These are phyloP conservation scores for Etia nguti DNA, from an alignment of 2,113 vertebrate genomes.

Conservation along the genomic window DNA sequence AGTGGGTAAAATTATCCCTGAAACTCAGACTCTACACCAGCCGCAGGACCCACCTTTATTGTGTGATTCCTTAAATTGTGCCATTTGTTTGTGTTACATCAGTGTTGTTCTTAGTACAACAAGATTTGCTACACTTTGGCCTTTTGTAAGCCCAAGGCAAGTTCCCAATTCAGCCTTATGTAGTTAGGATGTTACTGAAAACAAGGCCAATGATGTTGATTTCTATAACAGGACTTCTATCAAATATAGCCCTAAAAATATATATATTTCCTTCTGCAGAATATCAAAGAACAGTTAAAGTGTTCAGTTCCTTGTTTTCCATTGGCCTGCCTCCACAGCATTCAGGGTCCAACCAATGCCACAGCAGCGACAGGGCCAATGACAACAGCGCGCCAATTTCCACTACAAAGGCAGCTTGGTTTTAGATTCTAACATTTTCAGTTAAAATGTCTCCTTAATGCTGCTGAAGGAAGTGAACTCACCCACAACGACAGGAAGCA, in stretches of 20 bases:
- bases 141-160: neutral
- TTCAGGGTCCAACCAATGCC: neutral
- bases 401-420: neutral
- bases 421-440: neutral
- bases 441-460: neutral
- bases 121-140: neutral
- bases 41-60: neutral
- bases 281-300: neutral
- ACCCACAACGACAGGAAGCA: conserved; percentile 92
- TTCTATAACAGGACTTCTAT: neutral
- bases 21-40: neutral
- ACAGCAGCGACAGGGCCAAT: neutral
- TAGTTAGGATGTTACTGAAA: neutral
- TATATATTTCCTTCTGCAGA: neutral
- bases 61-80: neutral
- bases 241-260: neutral
- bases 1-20: neutral
- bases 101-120: neutral
- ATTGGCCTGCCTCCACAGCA: neutral
- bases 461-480: conserved; percentile 44
- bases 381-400: neutral
- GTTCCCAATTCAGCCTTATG: neutral
- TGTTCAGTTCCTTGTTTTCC: neutral
- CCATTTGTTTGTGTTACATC: neutral
- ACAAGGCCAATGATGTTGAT: neutral